phyloP scores from a whole-genome alignment of 2,888 invertebrate genomes.

The Lycophotia porphyrea region DNA sequence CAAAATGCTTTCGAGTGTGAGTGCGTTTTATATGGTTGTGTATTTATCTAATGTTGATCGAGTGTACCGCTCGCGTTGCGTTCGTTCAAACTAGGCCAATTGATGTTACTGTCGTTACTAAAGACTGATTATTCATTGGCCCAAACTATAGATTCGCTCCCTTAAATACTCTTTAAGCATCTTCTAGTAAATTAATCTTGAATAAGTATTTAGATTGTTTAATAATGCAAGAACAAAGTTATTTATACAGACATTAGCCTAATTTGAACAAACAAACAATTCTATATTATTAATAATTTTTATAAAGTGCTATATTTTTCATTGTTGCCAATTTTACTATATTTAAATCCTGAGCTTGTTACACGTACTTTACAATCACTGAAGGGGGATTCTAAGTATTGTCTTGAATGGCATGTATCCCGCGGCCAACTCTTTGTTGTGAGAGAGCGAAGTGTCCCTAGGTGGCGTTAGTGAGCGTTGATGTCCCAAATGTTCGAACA shows the following conservation, averaged over 20 bases:
- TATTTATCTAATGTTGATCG: constrained; percentile 59
- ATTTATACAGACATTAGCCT: constrained; percentile 57
- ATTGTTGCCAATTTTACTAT: constrained; percentile 86
- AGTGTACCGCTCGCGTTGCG: constrained; percentile 27
- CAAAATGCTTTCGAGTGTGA: constrained; percentile 58
- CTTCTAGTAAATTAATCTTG: constrained; percentile 33
- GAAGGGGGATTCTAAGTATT: constrained; percentile 43
- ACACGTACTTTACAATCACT: constrained; percentile 59
- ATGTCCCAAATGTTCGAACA: constrained; percentile 22
- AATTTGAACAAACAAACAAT: constrained; percentile 63
- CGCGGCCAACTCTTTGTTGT: constrained; percentile 52
- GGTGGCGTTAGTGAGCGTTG: constrained; percentile 50
- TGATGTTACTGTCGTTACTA: constrained; percentile 14
- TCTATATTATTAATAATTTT: constrained; percentile 65
- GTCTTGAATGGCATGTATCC: constrained; percentile 27
- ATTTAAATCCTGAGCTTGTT: constrained; percentile 72
- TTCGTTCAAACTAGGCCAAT: constrained; percentile 61
- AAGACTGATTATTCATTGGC: constrained; percentile 52
- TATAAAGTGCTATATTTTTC: constrained; percentile 77
- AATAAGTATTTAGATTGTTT: constrained; percentile 14
- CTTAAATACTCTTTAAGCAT: constrained; percentile 21
- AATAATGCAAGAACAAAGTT: constrained; percentile 41
- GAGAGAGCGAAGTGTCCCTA: constrained; percentile 33
- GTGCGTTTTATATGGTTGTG: constrained; percentile 62
- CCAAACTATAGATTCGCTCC: constrained; percentile 29